Base-by-base conservation (phyloP, 2,113 vertebrate genomes). In the Azemiops feae region DNA sequence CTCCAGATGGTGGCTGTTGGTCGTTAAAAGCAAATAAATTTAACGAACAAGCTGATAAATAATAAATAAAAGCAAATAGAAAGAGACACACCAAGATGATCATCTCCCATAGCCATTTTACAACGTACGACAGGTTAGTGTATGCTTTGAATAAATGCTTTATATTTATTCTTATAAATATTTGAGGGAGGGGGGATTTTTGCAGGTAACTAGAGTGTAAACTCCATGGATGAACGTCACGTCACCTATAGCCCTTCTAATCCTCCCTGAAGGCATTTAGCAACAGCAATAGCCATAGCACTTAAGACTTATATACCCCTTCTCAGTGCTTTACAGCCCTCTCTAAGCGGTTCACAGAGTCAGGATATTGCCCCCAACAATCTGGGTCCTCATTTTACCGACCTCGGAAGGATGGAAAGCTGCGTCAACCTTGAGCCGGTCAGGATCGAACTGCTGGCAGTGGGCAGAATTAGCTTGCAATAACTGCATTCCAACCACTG, bases 1-100 rank as follows among this genome's bases (percentile, higher is more conserved):
- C 94, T 98, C 97, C 94, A 98, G 91, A 14, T 97, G 98, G 92
- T 98, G 98, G 30, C 98, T 99, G 94, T 92, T 43, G 25, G 60
- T 20, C 23, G 64, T 34, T 6, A 69, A 87, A 92, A 54, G 57
- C 96, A 90, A 92, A 54, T 54, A 96, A 2, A 16, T 69, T n/a
- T 12, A 69, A 34, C 30, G 14, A 69, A n/a, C 30, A 16, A 69
- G 16, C 64, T 2, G 12, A 69, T n/a, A 69, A 69, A n/a, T 69
- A 16, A n/a, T 69, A 69, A 69, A n/a, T 16, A 69, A 69, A 69
- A 50, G 60, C 96, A 90, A 92, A 54, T 52, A 96, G 89, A 96
- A n/a, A n/a, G 45, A 95, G 64, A 94, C 2, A 74, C 34, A 89
- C n/a, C 91, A 92, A 34, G 87, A 18, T 93, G 43, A 89, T 94